Base-by-base conservation (phyloP, 2,888 invertebrate genomes). In the Pachliopta kotzebuea region DNA sequence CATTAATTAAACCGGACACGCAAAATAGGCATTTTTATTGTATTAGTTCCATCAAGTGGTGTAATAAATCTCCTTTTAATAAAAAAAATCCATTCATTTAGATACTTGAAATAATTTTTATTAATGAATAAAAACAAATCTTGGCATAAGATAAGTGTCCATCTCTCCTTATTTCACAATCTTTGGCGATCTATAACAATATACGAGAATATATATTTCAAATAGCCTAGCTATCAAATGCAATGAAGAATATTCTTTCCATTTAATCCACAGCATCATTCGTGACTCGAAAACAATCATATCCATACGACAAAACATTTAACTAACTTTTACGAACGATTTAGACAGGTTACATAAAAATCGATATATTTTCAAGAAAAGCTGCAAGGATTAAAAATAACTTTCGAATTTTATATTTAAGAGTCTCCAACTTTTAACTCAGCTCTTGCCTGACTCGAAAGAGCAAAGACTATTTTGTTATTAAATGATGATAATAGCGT, bases 121-220 rank as follows among this genome's bases (percentile, higher is more conserved):
- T 71, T 63, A 73, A 74, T 75, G 76, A 73, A 73, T 70, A 81
- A n/a, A 45, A 52, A 52, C 21, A 52, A 52, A 52, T 21, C 7
- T 52, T 88, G 88, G 85, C 84, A 80, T 67, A 74, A 80, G 84
- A 79, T 78, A 83, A 84, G 80, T 84, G 86, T 83, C 77, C 75
- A 83, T 83, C 83, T 83, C 82, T 80, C 84, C 79, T 86, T 81
- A 82, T 76, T 83, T 84, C 84, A 85, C 84, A 85, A 85, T 84
- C 83, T 89, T 89, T 87, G 88, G 90, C 88, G 86, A 84, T 83
- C 85, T 84, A 85, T 88, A 90, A 90, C 90, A 90, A 90, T 86
- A 83, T 83, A 84, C 76, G 81, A 80, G 81, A 83, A 84, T 83
- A 83, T 81, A 77, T 66, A 66, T 66, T 79, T 79, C 78, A 74